Percentiles rank a stretch among this genome's conserved stretches.
Conservation (phyloP, 2,888 invertebrate genomes). For the Ectropis crepuscularia region DNA sequence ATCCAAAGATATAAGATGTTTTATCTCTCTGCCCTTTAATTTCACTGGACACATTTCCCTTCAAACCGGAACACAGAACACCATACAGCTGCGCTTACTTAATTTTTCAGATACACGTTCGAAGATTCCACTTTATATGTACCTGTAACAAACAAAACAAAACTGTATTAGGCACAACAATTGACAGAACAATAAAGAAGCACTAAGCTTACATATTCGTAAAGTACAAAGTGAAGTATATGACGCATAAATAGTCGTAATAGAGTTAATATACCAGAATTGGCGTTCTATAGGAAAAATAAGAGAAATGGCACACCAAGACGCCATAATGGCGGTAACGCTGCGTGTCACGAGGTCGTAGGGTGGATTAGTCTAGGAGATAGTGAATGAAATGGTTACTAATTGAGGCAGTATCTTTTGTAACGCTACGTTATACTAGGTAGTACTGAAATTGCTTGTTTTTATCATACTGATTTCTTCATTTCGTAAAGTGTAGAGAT, state of each 20-base stretch:
- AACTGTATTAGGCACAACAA: background rate
- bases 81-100: too few species aligned
- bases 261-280: constrained; percentile 28
- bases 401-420: too few species aligned
- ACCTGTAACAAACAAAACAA: constrained; percentile 24
- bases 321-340: constrained; percentile 45
- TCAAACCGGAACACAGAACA: too few species aligned
- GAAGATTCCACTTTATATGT: background rate
- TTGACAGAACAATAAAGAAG: too few species aligned
- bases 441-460: too few species aligned
- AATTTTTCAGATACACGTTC: too few species aligned
- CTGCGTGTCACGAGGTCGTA: constrained; percentile 44
- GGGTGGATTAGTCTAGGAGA: constrained; percentile 41
- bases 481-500: too few species aligned
- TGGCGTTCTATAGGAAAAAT: constrained; percentile 28
- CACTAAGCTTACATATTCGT: background rate
- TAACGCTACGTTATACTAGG: too few species aligned
- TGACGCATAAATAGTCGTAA: constrained; percentile 2
- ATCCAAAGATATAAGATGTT: too few species aligned
- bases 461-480: too few species aligned
- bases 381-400: background rate
- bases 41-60: too few species aligned
- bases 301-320: constrained; percentile 35
- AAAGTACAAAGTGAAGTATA: background rate
- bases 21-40: too few species aligned